phyloP scores from a whole-genome alignment of 2,888 invertebrate species.

The Thecophora atra region DNA sequence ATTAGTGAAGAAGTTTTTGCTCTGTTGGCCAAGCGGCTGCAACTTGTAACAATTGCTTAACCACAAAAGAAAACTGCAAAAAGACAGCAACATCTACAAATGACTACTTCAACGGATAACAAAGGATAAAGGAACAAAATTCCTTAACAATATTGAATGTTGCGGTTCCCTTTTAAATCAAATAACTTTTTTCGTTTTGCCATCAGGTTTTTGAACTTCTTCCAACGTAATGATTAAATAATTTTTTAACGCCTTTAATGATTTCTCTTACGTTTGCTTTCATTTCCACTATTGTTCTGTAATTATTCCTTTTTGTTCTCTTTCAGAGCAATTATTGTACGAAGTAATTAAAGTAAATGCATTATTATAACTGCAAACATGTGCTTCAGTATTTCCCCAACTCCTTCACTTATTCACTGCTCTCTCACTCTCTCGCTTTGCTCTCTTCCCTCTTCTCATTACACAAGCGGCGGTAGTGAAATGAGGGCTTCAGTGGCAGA shows the following conservation, averaged over 20 bases:
- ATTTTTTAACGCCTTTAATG: neutral
- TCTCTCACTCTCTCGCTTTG: neutral
- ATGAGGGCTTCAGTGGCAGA: neutral
- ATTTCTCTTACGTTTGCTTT: neutral
- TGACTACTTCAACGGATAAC: neutral
- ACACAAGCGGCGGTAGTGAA: too few relatives aligned
- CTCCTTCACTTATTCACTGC: neutral
- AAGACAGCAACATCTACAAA: neutral
- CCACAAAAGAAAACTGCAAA: slow-evolving; percentile 14
- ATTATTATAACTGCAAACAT: slow-evolving; percentile 5
- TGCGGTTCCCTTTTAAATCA: slow-evolving; percentile 1
- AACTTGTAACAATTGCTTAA: slow-evolving; percentile 21
- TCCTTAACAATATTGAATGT: slow-evolving; percentile 31
- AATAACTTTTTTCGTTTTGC: neutral
- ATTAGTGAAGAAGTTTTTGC: slow-evolving; percentile 18
- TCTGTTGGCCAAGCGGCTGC: slow-evolving; percentile 1
- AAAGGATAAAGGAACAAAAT: slow-evolving; percentile 14
- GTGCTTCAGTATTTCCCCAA: neutral
- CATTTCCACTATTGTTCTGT: neutral
- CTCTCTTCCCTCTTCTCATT: neutral
- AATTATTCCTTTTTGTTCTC: neutral
- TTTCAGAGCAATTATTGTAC: neutral
- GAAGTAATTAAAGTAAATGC: slow-evolving; percentile 33
- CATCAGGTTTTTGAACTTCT: neutral
- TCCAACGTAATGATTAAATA: slow-evolving; percentile 26